Conservation (phyloP, 2,113 vertebrate genomes). For the Eidolon helvum region DNA sequence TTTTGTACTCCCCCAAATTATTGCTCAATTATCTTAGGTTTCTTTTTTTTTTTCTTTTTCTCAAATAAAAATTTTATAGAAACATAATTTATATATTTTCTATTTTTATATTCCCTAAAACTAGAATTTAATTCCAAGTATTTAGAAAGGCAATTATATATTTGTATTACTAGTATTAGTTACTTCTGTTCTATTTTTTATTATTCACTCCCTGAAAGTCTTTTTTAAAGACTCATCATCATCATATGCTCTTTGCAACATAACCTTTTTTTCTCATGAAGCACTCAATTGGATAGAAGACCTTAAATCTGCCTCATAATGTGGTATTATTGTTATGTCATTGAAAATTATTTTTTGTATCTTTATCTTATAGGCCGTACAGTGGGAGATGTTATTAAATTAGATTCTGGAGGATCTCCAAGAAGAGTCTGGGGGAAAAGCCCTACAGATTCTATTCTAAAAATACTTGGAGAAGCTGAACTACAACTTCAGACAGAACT, state of each 20-base stretch:
- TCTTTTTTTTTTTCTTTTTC: background rate
- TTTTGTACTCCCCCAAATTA: background rate
- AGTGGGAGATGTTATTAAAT: slow-evolving; percentile 87
- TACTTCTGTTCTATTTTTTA: background rate
- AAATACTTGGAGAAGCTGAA: slow-evolving; percentile 90
- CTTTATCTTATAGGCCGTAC: slow-evolving; percentile 85
- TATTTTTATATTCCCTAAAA: slow-evolving; percentile 7
- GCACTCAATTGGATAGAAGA: background rate
- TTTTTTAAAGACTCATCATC: background rate
- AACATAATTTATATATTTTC: background rate
- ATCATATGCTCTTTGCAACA: background rate
- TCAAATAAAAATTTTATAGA: background rate
- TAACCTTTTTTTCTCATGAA: background rate
- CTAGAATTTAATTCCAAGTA: background rate
- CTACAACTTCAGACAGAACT: slow-evolving; percentile 90
- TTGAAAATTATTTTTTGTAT: slow-evolving; percentile 16
- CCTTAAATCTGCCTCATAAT: background rate
- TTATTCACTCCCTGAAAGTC: background rate
- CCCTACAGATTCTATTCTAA: slow-evolving; percentile 89
- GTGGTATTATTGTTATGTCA: background rate
- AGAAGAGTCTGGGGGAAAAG: slow-evolving; percentile 90
- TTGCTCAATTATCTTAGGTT: background rate
- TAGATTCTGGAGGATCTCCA: slow-evolving; percentile 84
- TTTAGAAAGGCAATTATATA: background rate
- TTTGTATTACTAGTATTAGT: background rate